Evolutionary conservation across 2,113 vertebrate genomes (phyloP).

Genomic region (Triplophysa siluroides): DNA sequence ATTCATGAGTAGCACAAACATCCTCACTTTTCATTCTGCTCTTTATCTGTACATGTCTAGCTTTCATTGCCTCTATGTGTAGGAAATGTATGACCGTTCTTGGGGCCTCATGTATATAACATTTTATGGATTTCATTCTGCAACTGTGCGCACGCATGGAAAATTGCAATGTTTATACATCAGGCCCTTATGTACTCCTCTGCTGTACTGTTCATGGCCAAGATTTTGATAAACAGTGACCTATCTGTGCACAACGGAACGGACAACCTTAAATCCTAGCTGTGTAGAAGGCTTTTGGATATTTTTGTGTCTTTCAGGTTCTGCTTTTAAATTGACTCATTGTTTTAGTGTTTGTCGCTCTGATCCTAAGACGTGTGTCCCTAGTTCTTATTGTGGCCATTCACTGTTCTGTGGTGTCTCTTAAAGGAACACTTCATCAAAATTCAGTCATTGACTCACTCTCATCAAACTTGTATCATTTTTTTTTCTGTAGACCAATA

Average conservation of each 20-base stretch:
- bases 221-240: not conserved
- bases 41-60: conserved; percentile 24
- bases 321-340: not conserved
- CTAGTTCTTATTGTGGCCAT: not conserved
- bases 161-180: no score
- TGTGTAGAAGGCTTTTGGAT: not conserved
- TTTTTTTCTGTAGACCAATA: not conserved
- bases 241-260: not conserved
- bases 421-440: not conserved
- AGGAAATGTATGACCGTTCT: conserved; percentile 29
- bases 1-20: not conserved
- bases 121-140: no score
- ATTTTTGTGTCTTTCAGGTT: not conserved
- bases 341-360: not conserved
- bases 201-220: no score
- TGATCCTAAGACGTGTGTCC: not conserved
- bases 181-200: no score
- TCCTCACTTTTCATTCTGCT: not conserved
- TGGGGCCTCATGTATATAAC: not conserved
- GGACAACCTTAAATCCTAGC: not conserved
- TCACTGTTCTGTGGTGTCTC: not conserved
- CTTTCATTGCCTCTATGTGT: conserved; percentile 23
- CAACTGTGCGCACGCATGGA: no score
- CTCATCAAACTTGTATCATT: not conserved
- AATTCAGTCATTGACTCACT: not conserved